phyloP scores from a whole-genome alignment of 2,113 vertebrate genomes.

The Dromas ardeola region DNA sequence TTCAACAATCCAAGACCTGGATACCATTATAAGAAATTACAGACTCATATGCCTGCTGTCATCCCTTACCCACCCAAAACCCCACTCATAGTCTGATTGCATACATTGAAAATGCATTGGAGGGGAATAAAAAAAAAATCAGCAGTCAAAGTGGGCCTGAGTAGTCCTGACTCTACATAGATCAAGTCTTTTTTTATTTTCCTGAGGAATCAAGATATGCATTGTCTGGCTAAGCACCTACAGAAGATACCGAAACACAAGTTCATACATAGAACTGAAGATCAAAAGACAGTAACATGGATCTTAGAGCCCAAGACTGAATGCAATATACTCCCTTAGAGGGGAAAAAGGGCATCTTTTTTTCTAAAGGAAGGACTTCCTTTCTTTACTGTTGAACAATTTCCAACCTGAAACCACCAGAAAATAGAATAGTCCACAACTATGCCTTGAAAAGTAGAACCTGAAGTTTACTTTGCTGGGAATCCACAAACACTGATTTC shows the following conservation, averaged over 20 bases:
- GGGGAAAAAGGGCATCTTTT: background rate
- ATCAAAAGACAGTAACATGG: background rate
- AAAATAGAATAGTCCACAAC: background rate
- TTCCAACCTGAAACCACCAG: background rate
- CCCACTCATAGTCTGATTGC: fast-evolving
- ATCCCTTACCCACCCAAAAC: background rate
- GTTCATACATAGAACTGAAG: background rate
- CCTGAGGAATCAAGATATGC: background rate
- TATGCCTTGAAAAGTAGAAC: background rate
- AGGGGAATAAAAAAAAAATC: background rate
- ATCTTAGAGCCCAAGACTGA: background rate
- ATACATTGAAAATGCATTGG: background rate
- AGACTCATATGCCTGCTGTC: fast-evolving
- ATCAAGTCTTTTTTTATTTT: background rate
- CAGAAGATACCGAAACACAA: background rate
- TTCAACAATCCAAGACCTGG: background rate
- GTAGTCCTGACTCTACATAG: background rate
- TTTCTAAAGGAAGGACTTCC: background rate
- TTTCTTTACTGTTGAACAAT: background rate
- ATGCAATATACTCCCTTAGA: background rate
- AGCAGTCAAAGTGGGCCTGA: background rate
- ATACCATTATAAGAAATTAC: background rate
- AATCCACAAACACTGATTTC: background rate
- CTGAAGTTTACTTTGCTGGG: background rate
- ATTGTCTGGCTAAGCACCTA: background rate